Evolutionary conservation across 2,113 vertebrate genomes (phyloP), one percentile per base, ranked within the genome.

Genomic region (Meriones unguiculatus): DNA sequence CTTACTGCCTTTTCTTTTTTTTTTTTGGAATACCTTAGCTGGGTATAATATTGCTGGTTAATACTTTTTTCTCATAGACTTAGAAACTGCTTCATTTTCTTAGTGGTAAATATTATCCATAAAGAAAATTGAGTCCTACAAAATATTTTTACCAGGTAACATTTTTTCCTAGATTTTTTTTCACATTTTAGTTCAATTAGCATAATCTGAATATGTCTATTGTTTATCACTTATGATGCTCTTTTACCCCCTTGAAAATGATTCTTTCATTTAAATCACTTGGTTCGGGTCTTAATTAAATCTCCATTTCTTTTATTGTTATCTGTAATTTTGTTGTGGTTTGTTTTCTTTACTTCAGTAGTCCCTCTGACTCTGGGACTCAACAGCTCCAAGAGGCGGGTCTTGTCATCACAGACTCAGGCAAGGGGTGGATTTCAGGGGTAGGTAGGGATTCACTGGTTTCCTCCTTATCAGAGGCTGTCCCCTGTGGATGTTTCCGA

Each of bases 271-370:
- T 64, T 41, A 64, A 94, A 59, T 82, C 13, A 50, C 9, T 12
- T 94, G 28, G 4, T 85, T 94, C 25, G 77, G 17, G 91, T 87
- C 1, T 62, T 73, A 93, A 30, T 89, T 9, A 87, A 76, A 64
- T 78, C 46, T 80, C 35, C 17, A 76, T 89, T 95, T 93, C 73
- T 76, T 75, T 62, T 76, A 50, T 32, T 73, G 88, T 93, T 41
- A 57, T 4, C 7, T 82, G 9, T n/a, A 35, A 77, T 96, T 89
- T 62, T 46, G 17, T 87, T 65, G 12, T 69, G 38, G 28, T 77
- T 80, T 72, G 69, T 5, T 9, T 38, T 93, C 32, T 95, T 65
- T 90, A 32, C 20, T 86, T 6, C 15, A 75, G 20, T 28, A 38
- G 25, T 24, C 11, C 41, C 78, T 57, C 78, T 18, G 64, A 11